phyloP scores from a whole-genome alignment of 1,140 invertebrate species.

The Neuroterus valhalla region DNA sequence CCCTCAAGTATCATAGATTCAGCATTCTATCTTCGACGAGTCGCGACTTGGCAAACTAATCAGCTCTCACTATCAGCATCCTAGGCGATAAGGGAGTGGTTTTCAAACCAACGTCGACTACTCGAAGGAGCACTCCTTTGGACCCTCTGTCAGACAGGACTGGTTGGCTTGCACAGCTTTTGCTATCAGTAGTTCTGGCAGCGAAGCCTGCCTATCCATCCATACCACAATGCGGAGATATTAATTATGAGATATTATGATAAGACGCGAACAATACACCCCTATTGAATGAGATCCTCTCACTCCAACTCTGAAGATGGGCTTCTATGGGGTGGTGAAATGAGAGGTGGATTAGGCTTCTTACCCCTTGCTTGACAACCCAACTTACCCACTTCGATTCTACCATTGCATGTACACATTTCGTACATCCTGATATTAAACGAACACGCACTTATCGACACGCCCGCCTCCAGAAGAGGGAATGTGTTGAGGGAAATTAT shows the following conservation, averaged over 20 bases:
- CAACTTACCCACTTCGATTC: conserved; percentile 41
- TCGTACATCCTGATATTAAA: conserved; percentile 41
- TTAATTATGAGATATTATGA: conserved; percentile 77
- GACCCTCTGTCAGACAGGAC: conserved; percentile 61
- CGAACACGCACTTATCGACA: conserved; percentile 53
- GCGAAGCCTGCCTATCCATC: conserved; percentile 73
- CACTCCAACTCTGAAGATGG: conserved; percentile 44
- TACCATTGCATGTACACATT: conserved; percentile 46
- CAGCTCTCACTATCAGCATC: conserved; percentile 23
- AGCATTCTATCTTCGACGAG: background rate
- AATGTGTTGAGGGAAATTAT: conserved; percentile 43
- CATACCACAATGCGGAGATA: conserved; percentile 75
- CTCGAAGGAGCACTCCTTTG: conserved; percentile 60
- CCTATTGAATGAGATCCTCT: conserved; percentile 74
- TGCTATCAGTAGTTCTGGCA: conserved; percentile 73
- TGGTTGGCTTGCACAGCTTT: conserved; percentile 66
- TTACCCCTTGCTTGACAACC: conserved; percentile 47
- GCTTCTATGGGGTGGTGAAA: conserved; percentile 40
- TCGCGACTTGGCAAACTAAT: conserved; percentile 12
- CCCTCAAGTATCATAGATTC: too few relatives aligned
- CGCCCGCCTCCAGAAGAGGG: conserved; percentile 40
- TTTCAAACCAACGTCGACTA: conserved; percentile 53
- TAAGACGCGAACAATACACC: conserved; percentile 75
- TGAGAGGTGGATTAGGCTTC: conserved; percentile 48
- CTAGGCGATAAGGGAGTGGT: conserved; percentile 38